phyloP scores from a whole-genome alignment of 30 jellyfish, hydroid and myxozoan genomes.

The Hydractinia symbiolongicarpus region DNA sequence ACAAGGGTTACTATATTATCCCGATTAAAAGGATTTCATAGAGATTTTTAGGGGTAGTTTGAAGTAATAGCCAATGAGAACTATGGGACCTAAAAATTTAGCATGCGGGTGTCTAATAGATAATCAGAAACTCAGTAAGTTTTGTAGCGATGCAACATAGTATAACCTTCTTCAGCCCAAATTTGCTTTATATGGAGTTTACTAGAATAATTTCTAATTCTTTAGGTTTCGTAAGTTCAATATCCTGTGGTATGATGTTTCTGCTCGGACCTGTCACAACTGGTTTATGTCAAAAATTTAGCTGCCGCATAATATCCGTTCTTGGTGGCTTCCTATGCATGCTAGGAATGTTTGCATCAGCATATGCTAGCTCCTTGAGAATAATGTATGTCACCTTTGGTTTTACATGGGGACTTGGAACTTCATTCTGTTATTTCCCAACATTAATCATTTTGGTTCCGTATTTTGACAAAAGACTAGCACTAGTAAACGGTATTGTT shows the following conservation, averaged over 20 bases:
- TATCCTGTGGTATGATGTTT: conserved; percentile 95
- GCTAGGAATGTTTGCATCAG: conserved; percentile 81
- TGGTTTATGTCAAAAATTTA: conserved; percentile 66
- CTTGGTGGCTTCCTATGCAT: conserved; percentile 83
- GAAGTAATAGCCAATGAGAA: no score
- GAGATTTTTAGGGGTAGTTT: no score
- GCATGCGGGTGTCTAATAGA: no score
- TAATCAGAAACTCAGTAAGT: no score
- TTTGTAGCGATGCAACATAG: no score
- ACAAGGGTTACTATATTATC: no score
- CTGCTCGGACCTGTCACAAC: conserved; percentile 96
- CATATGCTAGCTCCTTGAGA: conserved; percentile 68
- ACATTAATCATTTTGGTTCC: conserved; percentile 83
- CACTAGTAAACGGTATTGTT: conserved; percentile 94
- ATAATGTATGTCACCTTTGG: conserved; percentile 93
- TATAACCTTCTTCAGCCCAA: no score
- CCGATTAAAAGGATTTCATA: no score
- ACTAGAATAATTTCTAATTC: background rate
- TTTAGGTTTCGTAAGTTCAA: conserved; percentile 94
- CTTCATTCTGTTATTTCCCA: conserved; percentile 95
- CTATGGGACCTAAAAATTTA: no score
- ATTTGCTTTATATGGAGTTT: no score
- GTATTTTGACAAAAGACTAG: conserved; percentile 86
- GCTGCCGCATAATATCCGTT: conserved; percentile 77
- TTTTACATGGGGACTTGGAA: conserved; percentile 97